Conservation (phyloP, 2,113 vertebrate genomes). For the Scomber japonicus region DNA sequence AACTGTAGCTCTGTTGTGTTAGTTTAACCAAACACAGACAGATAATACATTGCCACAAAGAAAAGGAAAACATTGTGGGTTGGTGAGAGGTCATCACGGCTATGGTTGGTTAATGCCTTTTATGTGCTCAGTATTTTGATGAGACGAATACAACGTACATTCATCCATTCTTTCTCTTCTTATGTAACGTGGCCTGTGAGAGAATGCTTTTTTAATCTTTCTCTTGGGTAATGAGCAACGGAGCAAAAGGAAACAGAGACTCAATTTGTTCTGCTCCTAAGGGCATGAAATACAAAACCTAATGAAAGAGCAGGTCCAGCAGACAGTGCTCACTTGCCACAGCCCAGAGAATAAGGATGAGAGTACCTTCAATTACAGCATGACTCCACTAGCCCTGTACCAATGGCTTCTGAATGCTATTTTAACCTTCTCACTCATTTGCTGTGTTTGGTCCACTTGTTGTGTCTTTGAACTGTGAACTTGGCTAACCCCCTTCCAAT, state of each 20-base stretch:
- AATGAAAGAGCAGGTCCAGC: slow-evolving; percentile 74
- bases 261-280: slow-evolving; percentile 78
- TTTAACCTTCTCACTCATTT: slow-evolving; percentile 56
- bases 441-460: slow-evolving; percentile 37
- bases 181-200: slow-evolving; percentile 57
- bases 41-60: neutral
- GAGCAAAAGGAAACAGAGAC: slow-evolving; percentile 71
- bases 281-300: slow-evolving; percentile 75
- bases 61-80: too few relatives aligned
- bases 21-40: slow-evolving; percentile 1
- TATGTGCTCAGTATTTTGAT: slow-evolving; percentile 53
- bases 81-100: slow-evolving; percentile 19
- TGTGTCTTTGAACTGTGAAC: slow-evolving; percentile 44
- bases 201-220: slow-evolving; percentile 70
- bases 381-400: slow-evolving; percentile 40
- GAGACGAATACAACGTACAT: slow-evolving; percentile 45
- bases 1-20: neutral
- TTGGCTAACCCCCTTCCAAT: neutral
- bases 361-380: slow-evolving; percentile 68
- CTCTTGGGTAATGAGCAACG: slow-evolving; percentile 70
- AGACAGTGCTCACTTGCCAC: slow-evolving; percentile 59
- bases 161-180: slow-evolving; percentile 44
- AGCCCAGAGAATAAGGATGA: slow-evolving; percentile 48
- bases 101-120: slow-evolving; percentile 25
- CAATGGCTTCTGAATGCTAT: slow-evolving; percentile 32